Evolutionary conservation across 2,888 invertebrate species (phyloP), one percentile per base, ranked within the genome.

Genomic region (Hartigia nigra): DNA sequence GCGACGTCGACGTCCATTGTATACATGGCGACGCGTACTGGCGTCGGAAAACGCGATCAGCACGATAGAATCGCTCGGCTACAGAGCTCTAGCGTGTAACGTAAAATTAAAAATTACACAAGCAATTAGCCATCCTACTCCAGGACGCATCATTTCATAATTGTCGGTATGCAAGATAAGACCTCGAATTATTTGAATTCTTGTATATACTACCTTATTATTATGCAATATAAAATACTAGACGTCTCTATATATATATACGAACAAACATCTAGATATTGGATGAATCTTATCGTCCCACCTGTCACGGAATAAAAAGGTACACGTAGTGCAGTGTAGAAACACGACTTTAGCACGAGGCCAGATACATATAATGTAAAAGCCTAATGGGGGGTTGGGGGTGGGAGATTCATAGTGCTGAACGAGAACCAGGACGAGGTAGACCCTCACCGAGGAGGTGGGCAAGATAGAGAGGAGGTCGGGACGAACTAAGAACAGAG

Each of bases 101-200:
- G 88, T 90, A 87, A 89, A 90, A 90, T 90, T 90, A 90, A 89
- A 88, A 90, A 90, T 89, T 89, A 90, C 89, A 88, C 89, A 86
- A 88, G 89, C 89, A 89, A 90, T 90, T 90, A 90, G 88, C 87
- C 84, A 80, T 87, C 85, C 86, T 87, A 85, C 87, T 88, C 87
- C 23, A 9, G 55, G 14, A 23, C 23, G 55, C 23, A 55, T 55
- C 55, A 23, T 55, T 23, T 23, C 55, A 23, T 55, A 55, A 55
- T 55, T 23, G 55, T 55, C 14, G 55, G 9, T 55, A 55, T 2
- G 55, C 14, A 55, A 55, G 55, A 55, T 55, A 55, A 55, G 55
- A 9, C 23, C 55, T 55, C 55, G 55, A 55, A 55, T 55, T 55
- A 55, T 55, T 55, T 55, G 23, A 23, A 55, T 55, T 55, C 55